Evolutionary conservation across 2,797 vertebrate species (phyloP), one percentile per base, ranked within the genome.

Genomic region (Acipenser ruthenus): DNA sequence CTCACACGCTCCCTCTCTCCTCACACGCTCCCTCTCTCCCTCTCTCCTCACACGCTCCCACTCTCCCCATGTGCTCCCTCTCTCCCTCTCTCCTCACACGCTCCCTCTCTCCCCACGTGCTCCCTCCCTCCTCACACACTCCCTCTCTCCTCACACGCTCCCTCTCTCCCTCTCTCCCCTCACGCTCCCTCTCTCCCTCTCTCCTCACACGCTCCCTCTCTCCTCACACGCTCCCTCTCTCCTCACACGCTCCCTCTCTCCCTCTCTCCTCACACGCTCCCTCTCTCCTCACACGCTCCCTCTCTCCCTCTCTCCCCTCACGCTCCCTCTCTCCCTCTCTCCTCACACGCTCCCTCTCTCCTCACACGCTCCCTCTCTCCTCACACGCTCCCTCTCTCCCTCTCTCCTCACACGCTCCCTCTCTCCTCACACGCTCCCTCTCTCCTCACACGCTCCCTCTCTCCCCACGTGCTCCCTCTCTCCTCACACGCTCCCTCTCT

Each of bases 251-350:
- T 49, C 37, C 47, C n/a, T n/a, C n/a, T n/a, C n/a, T n/a, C n/a
- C n/a, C n/a, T n/a, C 8, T 58, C 49, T 64, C 10, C 10, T 61
- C 47, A 11, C 62, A 50, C 69, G 60, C 67, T 71, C 61, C 71
- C 58, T 55, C 50, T 47, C 59, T n/a, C n/a, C 37, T 8, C 68
- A 79, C 67, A 72, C 13, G 69, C 53, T 74, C 72, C 75, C 69
- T 70, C 49, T 37, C 67, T 15, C 50, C 50, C 49, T 48, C 47
- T 47, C n/a, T 13, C 12, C 10, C n/a, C n/a, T n/a, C n/a, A n/a
- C n/a, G n/a, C n/a, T n/a, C 71, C 4, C 62, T 64, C 59, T 64
- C 53, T 49, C 56, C 72, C 67, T 69, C 62, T 55, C 67, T 68
- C 65, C n/a, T n/a, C n/a, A n/a, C n/a, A n/a, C n/a, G n/a, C n/a